These are phyloP conservation scores for Gymnoscopelus braueri DNA, from an alignment of 2,797 vertebrate genomes.

Conservation along the genomic window DNA sequence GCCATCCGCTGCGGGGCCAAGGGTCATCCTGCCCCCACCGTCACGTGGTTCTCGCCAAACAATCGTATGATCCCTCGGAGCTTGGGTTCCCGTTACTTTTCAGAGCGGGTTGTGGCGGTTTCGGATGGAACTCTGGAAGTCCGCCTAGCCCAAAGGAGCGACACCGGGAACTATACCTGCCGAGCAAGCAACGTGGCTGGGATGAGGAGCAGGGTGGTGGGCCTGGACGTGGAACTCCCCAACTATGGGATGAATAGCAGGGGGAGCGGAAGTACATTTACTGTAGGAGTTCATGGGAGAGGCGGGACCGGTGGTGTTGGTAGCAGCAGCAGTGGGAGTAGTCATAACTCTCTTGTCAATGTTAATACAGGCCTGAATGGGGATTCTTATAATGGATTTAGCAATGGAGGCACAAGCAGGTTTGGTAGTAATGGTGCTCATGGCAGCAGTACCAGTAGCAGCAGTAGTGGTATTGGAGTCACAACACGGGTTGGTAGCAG, in stretches of 20 bases:
- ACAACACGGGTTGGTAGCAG: slow-evolving; percentile 43
- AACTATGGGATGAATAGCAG: slow-evolving; percentile 72
- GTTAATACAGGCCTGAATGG: slow-evolving; percentile 29
- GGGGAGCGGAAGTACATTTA: slow-evolving; percentile 1
- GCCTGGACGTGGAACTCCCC: slow-evolving; percentile 79
- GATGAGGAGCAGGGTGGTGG: slow-evolving; percentile 79
- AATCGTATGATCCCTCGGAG: slow-evolving; percentile 76
- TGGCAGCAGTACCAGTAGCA: slow-evolving; percentile 29
- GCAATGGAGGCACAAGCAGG: slow-evolving; percentile 33
- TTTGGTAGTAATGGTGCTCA: slow-evolving; percentile 25
- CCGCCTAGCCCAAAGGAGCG: slow-evolving; percentile 82
- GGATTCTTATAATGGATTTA: slow-evolving; percentile 23
- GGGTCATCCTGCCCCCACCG: slow-evolving; percentile 82
- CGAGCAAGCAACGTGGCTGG: slow-evolving; percentile 83
- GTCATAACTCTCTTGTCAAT: background rate
- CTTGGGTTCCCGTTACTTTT: slow-evolving; percentile 66
- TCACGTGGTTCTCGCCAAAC: slow-evolving; percentile 88
- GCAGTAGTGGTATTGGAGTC: slow-evolving; percentile 37
- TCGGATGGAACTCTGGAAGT: slow-evolving; percentile 86
- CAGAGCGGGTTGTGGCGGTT: slow-evolving; percentile 65
- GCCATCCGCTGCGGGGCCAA: slow-evolving; percentile 81
- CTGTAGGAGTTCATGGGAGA: slow-evolving; percentile 23
- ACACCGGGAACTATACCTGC: slow-evolving; percentile 94
- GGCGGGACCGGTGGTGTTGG: slow-evolving; percentile 20
- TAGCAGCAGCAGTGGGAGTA: background rate